These are phyloP conservation scores for Himalopsyche tibetana DNA, from an alignment of 2,888 invertebrate species.

Conservation along the genomic window DNA sequence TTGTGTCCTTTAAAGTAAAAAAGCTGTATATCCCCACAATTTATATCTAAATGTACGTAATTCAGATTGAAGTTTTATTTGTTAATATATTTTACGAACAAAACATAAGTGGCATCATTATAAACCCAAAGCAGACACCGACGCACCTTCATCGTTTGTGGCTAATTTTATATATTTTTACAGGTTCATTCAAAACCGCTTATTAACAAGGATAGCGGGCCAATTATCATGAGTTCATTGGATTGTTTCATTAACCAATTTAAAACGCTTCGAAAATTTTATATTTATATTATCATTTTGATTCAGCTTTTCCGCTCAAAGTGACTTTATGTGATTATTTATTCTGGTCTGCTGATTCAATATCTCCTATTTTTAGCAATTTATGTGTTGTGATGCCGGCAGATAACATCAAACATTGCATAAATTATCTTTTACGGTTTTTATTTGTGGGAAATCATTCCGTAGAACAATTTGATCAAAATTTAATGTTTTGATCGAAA, in stretches of 20 bases:
- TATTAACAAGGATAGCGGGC: not conserved
- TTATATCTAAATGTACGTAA: too few species aligned
- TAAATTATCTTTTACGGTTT: conserved; percentile 4
- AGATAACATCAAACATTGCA: not conserved
- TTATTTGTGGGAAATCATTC: conserved; percentile 5
- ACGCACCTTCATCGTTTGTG: not conserved
- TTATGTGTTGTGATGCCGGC: conserved; percentile 5
- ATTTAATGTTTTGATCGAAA: not conserved
- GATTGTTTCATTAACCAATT: conserved; percentile 17
- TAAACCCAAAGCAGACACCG: not conserved
- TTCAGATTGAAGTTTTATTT: too few species aligned
- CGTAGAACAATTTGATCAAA: not conserved
- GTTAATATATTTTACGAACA: too few species aligned
- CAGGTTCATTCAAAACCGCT: not conserved
- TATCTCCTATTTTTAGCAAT: conserved; percentile 22
- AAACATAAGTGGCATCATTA: too few species aligned
- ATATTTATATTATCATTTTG: not conserved
- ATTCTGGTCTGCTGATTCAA: conserved; percentile 24
- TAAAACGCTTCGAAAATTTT: conserved; percentile 9
- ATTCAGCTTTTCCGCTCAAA: conserved; percentile 2
- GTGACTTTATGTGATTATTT: conserved; percentile 14
- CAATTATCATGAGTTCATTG: conserved; percentile 3
- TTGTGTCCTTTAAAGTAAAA: too few species aligned
- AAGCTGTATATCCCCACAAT: too few species aligned
- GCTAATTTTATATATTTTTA: not conserved